Percentiles rank a stretch among this genome's conserved stretches.
Evolutionary conservation across 2,113 vertebrate genomes (phyloP).

Genomic region (Chaetodon auriga): DNA sequence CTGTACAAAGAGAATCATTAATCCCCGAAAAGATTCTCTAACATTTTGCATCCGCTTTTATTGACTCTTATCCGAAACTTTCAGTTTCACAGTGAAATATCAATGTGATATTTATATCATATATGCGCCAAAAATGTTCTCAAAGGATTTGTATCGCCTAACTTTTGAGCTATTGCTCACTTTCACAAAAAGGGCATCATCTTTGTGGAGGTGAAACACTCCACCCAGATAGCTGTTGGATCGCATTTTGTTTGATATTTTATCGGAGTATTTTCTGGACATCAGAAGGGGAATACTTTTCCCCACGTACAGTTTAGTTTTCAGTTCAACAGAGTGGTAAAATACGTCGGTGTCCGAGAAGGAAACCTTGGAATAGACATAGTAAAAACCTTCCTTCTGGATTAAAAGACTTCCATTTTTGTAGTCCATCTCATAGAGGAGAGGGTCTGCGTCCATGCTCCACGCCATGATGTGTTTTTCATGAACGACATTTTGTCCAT

Average conservation of each 20-base stretch:
- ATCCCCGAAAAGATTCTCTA: background rate
- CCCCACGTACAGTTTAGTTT: constrained; percentile 59
- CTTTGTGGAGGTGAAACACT: constrained; percentile 80
- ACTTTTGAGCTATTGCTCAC: constrained; percentile 71
- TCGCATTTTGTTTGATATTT: too few relatives aligned
- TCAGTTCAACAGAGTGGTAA: constrained; percentile 74
- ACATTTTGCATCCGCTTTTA: background rate
- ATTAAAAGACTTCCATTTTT: constrained; percentile 73
- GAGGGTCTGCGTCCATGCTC: constrained; percentile 70
- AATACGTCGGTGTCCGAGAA: constrained; percentile 35
- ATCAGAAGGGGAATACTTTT: constrained; percentile 75
- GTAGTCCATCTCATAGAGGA: constrained; percentile 81
- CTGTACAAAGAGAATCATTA: constrained; percentile 2
- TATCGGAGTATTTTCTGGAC: constrained; percentile 47
- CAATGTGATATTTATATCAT: constrained; percentile 81
- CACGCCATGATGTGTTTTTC: constrained; percentile 72
- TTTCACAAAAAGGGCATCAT: constrained; percentile 82
- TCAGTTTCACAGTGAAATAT: constrained; percentile 5
- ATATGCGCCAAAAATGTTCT: constrained; percentile 87
- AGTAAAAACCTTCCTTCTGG: constrained; percentile 83
- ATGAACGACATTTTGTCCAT: constrained; percentile 28
- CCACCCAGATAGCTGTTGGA: constrained; percentile 88
- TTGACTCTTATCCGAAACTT: background rate
- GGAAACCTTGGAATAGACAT: constrained; percentile 88
- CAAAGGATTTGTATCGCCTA: constrained; percentile 12